Percentiles rank a stretch among this genome's conserved stretches.
Conservation (phyloP, 2,888 invertebrate genomes). For the Drosophila algonquin region DNA sequence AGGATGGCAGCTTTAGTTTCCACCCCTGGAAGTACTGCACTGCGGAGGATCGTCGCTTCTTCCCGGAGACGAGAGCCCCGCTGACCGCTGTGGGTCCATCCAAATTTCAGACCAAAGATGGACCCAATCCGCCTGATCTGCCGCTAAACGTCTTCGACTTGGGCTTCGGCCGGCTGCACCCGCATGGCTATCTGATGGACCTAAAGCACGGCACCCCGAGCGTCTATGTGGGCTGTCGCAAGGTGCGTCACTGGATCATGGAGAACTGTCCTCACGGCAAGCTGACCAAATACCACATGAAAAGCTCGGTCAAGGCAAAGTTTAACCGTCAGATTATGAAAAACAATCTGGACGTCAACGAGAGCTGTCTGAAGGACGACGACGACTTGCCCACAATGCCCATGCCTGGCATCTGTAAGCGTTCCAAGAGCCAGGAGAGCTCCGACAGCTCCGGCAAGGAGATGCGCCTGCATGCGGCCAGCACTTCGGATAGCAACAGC, state of each 20-base stretch:
- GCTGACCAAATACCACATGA: slow-evolving; percentile 12
- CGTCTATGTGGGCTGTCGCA: slow-evolving; percentile 82
- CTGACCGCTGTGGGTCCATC: slow-evolving; percentile 37
- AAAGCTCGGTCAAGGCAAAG: slow-evolving; percentile 9
- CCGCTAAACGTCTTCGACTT: slow-evolving; percentile 54
- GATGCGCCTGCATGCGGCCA: slow-evolving; percentile 18
- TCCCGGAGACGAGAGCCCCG: slow-evolving; percentile 16
- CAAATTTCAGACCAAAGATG: slow-evolving; percentile 11
- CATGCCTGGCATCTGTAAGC: slow-evolving; percentile 4
- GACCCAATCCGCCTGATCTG: slow-evolving; percentile 21
- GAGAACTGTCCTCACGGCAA: slow-evolving; percentile 61
- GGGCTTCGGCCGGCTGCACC: slow-evolving; percentile 51
- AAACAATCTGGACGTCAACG: slow-evolving; percentile 39
- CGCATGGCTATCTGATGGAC: slow-evolving; percentile 14
- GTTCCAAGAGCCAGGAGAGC: slow-evolving; percentile 13
- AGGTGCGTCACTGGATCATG: slow-evolving; percentile 49
- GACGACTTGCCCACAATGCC: neutral
- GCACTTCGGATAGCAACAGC: slow-evolving; percentile 15
- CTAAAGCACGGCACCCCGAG: neutral
- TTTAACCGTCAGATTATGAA: slow-evolving; percentile 46
- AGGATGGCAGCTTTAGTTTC: slow-evolving; percentile 21
- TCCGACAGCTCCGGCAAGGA: neutral
- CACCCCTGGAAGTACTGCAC: slow-evolving; percentile 88
- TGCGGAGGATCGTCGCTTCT: slow-evolving; percentile 86
- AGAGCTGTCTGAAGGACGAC: neutral